Percentiles rank a stretch among this genome's conserved stretches.
Evolutionary conservation across 2,113 vertebrate genomes (phyloP).

Genomic region (Phyllopteryx taeniolatus): DNA sequence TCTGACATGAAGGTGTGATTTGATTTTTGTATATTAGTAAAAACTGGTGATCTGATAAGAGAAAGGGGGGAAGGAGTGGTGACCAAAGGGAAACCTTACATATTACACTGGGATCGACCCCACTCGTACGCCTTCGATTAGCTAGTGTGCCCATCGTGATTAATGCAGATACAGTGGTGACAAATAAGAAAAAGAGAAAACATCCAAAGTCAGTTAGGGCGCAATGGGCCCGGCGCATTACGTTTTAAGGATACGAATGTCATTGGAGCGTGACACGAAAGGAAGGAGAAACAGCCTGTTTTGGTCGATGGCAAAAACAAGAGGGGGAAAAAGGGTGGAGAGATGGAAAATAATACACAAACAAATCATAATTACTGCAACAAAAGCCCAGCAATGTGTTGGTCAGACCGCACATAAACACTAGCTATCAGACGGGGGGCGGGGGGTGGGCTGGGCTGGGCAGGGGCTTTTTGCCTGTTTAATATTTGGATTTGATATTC

Average conservation of each 20-base stretch:
- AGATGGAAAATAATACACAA: not conserved
- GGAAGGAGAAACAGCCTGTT: slow-evolving; percentile 51
- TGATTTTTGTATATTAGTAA: slow-evolving; percentile 85
- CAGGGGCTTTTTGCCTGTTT: slow-evolving; percentile 40
- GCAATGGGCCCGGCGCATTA: not conserved
- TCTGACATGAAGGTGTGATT: slow-evolving; percentile 71
- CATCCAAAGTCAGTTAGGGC: not conserved
- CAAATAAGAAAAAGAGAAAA: slow-evolving; percentile 27
- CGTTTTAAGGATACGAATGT: slow-evolving; percentile 16
- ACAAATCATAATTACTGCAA: not conserved
- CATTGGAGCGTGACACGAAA: slow-evolving; percentile 23
- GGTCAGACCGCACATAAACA: slow-evolving; percentile 53
- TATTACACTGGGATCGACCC: slow-evolving; percentile 67
- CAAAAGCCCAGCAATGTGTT: slow-evolving; percentile 34
- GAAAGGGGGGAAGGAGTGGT: slow-evolving; percentile 52
- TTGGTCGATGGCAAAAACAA: slow-evolving; percentile 42
- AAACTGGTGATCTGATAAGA: slow-evolving; percentile 72
- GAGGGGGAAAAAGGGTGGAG: slow-evolving; percentile 17
- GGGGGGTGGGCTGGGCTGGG: no score
- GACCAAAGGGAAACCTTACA: slow-evolving; percentile 62
- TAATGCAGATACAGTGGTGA: slow-evolving; percentile 57
- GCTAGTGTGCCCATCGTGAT: slow-evolving; percentile 79
- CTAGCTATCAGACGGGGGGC: slow-evolving; percentile 47
- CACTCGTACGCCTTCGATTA: slow-evolving; percentile 68
- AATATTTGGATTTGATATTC: slow-evolving; percentile 51